phyloP scores from a whole-genome alignment of 2,797 vertebrate genomes.

The Coendou prehensilis region DNA sequence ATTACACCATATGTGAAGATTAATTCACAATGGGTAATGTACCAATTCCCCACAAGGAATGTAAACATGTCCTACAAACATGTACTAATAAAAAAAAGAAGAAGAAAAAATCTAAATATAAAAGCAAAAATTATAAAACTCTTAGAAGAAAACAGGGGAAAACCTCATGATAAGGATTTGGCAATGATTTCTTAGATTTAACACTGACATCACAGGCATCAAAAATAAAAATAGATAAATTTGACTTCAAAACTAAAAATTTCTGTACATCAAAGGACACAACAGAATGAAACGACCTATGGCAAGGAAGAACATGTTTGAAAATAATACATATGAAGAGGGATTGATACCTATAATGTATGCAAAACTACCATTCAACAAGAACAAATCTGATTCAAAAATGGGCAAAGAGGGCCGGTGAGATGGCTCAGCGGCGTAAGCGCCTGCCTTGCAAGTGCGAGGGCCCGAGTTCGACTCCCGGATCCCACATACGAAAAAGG shows the following conservation, averaged over 20 bases:
- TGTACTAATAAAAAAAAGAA: not conserved
- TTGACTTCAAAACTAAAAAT: not conserved
- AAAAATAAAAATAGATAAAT: not conserved
- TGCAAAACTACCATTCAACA: not conserved
- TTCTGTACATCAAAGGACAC: not conserved
- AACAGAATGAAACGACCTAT: not conserved
- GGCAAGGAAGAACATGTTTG: not conserved
- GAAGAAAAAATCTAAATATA: not conserved
- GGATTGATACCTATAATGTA: not conserved
- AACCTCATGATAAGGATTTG: not conserved
- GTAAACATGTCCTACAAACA: not conserved
- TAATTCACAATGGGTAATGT: not conserved
- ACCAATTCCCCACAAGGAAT: not conserved
- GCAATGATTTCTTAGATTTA: not conserved
- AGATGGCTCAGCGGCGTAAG: no score
- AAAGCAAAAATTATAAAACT: not conserved
- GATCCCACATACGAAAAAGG: no score
- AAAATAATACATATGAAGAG: not conserved
- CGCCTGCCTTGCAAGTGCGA: no score
- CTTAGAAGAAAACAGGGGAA: not conserved
- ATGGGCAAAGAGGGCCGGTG: constrained; percentile 13
- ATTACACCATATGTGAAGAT: not conserved
- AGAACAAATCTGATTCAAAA: not conserved
- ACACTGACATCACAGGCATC: not conserved
- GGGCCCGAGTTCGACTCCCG: no score